Evolutionary conservation across 2,797 vertebrate species (phyloP).

Genomic region (Poecile montanus): DNA sequence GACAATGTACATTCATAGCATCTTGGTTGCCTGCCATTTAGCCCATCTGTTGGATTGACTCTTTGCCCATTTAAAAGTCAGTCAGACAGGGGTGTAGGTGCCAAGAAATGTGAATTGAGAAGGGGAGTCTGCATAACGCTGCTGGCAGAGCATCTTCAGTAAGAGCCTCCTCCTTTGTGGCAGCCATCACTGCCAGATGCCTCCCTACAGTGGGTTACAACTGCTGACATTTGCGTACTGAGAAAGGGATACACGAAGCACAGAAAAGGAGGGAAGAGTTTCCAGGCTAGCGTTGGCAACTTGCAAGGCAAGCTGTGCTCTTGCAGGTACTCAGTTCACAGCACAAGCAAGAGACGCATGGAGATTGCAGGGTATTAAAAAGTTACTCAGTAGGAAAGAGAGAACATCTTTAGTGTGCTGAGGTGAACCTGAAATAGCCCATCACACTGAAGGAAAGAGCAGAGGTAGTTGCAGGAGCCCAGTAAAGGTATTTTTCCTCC

Average conservation of each 20-base stretch:
- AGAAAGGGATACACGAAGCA: not conserved
- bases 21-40: conserved; percentile 55
- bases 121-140: conserved; percentile 32
- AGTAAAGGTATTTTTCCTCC: not conserved
- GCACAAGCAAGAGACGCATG: fast-evolving
- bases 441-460: not conserved
- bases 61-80: conserved; percentile 61
- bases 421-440: not conserved
- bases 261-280: not conserved
- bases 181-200: conserved; percentile 58
- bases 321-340: not conserved
- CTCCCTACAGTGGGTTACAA: conserved; percentile 46
- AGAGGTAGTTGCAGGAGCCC: not conserved
- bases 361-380: not conserved
- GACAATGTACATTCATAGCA: conserved; percentile 61
- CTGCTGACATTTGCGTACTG: conserved; percentile 43
- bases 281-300: conserved; percentile 41
- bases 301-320: conserved; percentile 46
- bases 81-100: conserved; percentile 49
- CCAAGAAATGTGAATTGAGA: conserved; percentile 63
- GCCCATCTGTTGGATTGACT: conserved; percentile 65
- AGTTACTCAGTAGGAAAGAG: not conserved
- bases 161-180: conserved; percentile 50
- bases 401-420: fast-evolving
- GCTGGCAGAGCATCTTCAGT: conserved; percentile 46